Conservation (phyloP, 2,888 invertebrate species). For the Lasius platythorax region DNA sequence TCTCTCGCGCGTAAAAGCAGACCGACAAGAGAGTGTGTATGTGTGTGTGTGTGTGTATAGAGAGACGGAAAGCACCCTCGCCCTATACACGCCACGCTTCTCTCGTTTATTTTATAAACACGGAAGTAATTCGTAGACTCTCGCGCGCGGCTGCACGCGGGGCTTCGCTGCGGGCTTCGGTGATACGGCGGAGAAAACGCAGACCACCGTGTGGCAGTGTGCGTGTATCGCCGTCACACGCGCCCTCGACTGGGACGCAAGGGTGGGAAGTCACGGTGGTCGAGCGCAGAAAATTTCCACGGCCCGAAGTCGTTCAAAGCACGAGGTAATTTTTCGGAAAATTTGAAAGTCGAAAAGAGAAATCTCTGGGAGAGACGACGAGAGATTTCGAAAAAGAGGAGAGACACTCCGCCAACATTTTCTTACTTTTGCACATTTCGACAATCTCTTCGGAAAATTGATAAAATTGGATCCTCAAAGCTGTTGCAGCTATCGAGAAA, state of each 20-base stretch:
- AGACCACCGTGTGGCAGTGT: conserved; percentile 36
- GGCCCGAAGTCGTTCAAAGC: not conserved
- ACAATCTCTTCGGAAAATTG: not conserved
- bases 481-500: not conserved
- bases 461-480: not conserved
- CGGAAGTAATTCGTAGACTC: conserved; percentile 66
- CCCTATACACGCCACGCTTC: not conserved
- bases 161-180: conserved; percentile 31
- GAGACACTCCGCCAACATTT: not conserved
- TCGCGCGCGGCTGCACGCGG: conserved; percentile 27
- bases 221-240: not conserved
- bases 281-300: not conserved
- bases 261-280: conserved; percentile 10
- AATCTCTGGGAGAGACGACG: not conserved
- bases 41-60: not conserved
- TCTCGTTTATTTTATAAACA: conserved; percentile 74
- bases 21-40: no score
- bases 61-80: conserved; percentile 9
- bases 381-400: not conserved
- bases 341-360: not conserved
- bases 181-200: conserved; percentile 50
- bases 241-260: conserved; percentile 1
- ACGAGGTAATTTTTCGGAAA: not conserved
- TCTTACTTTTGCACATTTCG: not conserved
- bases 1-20: conserved; percentile 51